Conservation (phyloP, 2,113 vertebrate species). For the cat (Felis catus) region DNA sequence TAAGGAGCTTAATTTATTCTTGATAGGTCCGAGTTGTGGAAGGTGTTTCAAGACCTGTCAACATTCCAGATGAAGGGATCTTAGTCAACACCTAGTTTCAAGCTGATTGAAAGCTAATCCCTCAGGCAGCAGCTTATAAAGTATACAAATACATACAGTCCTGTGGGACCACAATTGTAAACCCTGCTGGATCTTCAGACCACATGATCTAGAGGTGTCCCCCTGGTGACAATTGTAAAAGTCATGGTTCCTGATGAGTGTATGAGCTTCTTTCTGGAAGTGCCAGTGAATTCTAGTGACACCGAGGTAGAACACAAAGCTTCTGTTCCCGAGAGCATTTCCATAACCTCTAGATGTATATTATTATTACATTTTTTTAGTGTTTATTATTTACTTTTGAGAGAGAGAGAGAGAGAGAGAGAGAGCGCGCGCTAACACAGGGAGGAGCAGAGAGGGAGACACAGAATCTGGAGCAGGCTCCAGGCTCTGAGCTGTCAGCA, state of each 20-base stretch:
- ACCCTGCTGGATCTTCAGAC: not conserved
- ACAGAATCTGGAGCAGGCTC: too few species aligned
- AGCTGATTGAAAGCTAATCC: not conserved
- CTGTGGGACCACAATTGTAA: not conserved
- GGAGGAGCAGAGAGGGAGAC: too few species aligned
- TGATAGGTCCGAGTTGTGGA: not conserved
- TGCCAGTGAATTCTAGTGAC: not conserved
- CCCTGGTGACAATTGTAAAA: not conserved
- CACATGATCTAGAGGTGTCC: not conserved
- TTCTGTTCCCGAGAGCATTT: not conserved
- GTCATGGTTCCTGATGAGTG: not conserved
- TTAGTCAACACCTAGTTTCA: not conserved
- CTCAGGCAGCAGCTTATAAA: not conserved
- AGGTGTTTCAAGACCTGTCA: not conserved
- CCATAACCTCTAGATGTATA: not conserved
- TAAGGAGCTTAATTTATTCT: not conserved
- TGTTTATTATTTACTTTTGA: too few species aligned
- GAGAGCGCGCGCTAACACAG: too few species aligned
- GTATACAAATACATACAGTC: not conserved
- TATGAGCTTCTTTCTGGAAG: not conserved
- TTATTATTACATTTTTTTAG: not conserved
- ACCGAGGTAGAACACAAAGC: not conserved
- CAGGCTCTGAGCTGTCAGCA: too few species aligned
- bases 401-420: too few species aligned
- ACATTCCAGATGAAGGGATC: too few species aligned